A percentile compares a stretch with the other conserved stretches of the same genome.
These are phyloP conservation scores for Seriola quinqueradiata DNA, from an alignment of 2,113 vertebrate species.

Conservation along the genomic window DNA sequence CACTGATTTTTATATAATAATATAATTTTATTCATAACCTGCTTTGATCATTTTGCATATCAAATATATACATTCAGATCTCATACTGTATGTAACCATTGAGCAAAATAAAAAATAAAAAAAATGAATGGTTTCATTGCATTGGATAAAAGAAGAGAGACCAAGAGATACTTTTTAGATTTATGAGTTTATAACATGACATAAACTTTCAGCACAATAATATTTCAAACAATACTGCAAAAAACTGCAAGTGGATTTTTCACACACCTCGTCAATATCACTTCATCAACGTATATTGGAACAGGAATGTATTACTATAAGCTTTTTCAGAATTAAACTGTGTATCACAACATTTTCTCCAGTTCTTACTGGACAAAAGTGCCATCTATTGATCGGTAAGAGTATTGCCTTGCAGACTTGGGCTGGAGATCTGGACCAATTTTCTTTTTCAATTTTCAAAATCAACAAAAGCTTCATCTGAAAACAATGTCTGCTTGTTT, in stretches of 20 bases:
- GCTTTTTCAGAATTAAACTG: neutral
- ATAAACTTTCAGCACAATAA: neutral
- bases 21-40: no score
- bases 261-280: neutral
- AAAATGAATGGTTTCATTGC: neutral
- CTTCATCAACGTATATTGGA: neutral
- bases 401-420: neutral
- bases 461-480: neutral
- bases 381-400: slow-evolving; percentile 25
- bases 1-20: no score
- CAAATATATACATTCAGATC: neutral
- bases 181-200: neutral
- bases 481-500: no score
- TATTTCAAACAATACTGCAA: neutral
- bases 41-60: no score
- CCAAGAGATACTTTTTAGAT: neutral
- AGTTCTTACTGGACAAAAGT: neutral
- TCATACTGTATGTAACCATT: no score
- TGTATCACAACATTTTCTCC: neutral
- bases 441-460: neutral
- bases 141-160: neutral
- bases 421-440: neutral
- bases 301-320: neutral
- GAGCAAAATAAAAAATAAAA: neutral
- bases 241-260: neutral